A percentile compares a stretch with the other conserved stretches of the same genome.
Conservation (phyloP, 2,113 vertebrate species). For the mouse (Mus musculus) region DNA sequence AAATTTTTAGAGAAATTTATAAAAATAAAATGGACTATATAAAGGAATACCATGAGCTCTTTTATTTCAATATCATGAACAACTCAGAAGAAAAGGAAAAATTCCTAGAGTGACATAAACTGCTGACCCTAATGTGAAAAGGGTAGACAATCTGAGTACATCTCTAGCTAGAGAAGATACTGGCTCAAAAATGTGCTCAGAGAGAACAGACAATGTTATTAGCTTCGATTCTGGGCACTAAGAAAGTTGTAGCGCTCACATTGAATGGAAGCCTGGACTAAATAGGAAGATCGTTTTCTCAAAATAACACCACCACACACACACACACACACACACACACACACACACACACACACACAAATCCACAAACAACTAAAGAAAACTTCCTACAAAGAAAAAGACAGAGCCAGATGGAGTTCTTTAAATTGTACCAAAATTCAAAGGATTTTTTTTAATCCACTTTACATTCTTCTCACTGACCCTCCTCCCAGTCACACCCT, state of each 20-base stretch:
- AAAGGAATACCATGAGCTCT: not conserved
- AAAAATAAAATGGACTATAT: not conserved
- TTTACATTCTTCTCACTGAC: no score
- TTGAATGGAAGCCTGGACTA: not conserved
- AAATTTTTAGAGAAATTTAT: not conserved
- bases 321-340: not conserved
- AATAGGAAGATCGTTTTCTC: not conserved
- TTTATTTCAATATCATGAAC: not conserved
- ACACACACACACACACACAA: not conserved
- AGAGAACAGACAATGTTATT: not conserved
- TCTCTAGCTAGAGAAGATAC: not conserved
- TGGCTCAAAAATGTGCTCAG: not conserved
- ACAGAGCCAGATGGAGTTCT: not conserved
- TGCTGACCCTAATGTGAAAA: not conserved
- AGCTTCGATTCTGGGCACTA: not conserved
- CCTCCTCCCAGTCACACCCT: no score
- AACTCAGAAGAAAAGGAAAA: not conserved
- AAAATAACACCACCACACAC: not conserved
- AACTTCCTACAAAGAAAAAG: conserved; percentile 6
- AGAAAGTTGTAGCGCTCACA: not conserved
- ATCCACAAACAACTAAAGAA: not conserved
- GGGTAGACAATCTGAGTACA: not conserved
- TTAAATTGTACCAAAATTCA: not conserved
- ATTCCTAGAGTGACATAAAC: not conserved
- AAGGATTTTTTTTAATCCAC: not conserved